Percentiles rank a stretch among this genome's conserved stretches.
These are phyloP conservation scores for Pseudoatta argentina DNA, from an alignment of 1,140 invertebrate species.

Conservation along the genomic window DNA sequence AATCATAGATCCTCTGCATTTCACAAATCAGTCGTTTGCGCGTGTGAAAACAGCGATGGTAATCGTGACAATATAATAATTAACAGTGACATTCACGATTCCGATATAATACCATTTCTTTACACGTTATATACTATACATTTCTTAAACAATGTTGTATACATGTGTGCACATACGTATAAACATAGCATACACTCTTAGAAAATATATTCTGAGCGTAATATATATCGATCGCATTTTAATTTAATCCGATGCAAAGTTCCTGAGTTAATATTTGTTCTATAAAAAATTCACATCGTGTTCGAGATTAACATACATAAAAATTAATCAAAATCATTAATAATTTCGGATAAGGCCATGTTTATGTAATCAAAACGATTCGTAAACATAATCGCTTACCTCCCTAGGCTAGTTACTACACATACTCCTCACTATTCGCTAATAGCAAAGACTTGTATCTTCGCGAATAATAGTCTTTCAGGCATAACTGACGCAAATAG, in stretches of 20 bases:
- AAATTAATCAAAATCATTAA: constrained; percentile 3
- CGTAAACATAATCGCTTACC: not conserved
- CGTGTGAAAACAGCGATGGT: constrained; percentile 66
- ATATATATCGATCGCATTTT: constrained; percentile 69
- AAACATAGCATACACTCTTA: constrained; percentile 20
- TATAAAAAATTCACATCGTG: constrained; percentile 38
- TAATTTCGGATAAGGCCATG: constrained; percentile 7
- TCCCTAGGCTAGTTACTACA: not conserved
- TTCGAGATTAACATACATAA: not conserved
- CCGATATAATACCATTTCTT: constrained; percentile 3
- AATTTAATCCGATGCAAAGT: constrained; percentile 33
- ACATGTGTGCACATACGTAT: not conserved
- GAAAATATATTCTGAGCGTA: constrained; percentile 41
- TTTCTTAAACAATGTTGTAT: constrained; percentile 19
- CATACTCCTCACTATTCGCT: constrained; percentile 2
- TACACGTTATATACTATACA: constrained; percentile 30
- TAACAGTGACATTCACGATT: constrained; percentile 57
- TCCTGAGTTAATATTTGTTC: constrained; percentile 73
- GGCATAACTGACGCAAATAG: constrained; percentile 5
- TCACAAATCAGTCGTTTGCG: not conserved
- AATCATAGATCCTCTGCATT: constrained; percentile 30
- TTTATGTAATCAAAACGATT: not conserved
- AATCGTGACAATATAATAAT: constrained; percentile 68
- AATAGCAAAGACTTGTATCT: not conserved
- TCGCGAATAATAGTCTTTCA: not conserved